Conservation (phyloP, 2,113 vertebrate species). For the Balaenoptera acutorostrata region DNA sequence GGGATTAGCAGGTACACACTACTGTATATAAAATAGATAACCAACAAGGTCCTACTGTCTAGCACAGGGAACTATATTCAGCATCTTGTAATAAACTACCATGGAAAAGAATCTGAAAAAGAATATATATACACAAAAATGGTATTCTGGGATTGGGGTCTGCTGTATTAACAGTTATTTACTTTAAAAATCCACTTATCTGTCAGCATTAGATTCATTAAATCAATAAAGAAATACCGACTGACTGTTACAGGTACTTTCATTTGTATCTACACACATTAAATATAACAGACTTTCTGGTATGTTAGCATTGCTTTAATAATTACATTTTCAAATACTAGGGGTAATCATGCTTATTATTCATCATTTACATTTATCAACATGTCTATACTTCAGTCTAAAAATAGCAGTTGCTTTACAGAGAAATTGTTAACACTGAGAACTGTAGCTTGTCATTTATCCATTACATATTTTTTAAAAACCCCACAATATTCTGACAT, state of each 20-base stretch:
- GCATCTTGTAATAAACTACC: background rate
- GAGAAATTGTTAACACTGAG: conserved; percentile 35
- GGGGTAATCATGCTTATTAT: conserved; percentile 18
- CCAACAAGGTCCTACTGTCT: background rate
- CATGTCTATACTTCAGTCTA: conserved; percentile 15
- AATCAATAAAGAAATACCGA: background rate
- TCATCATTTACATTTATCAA: conserved; percentile 39
- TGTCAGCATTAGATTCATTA: background rate
- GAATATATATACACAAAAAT: background rate
- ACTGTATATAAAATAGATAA: background rate
- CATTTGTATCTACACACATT: background rate
- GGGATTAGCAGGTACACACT: background rate
- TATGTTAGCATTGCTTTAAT: conserved; percentile 20
- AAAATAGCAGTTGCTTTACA: conserved; percentile 49
- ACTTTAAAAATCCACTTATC: conserved; percentile 10
- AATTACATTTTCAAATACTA: conserved; percentile 45
- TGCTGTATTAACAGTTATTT: background rate
- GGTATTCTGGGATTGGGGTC: background rate
- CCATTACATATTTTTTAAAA: conserved; percentile 10
- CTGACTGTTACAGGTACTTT: background rate
- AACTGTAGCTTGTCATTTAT: conserved; percentile 29
- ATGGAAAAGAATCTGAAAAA: background rate
- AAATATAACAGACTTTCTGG: conserved; percentile 2
- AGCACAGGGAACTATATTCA: background rate
- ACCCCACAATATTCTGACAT: background rate